Percentiles rank a stretch among this genome's conserved stretches.
Conservation (phyloP, 2,113 vertebrate species). For the Grantiella picta region DNA sequence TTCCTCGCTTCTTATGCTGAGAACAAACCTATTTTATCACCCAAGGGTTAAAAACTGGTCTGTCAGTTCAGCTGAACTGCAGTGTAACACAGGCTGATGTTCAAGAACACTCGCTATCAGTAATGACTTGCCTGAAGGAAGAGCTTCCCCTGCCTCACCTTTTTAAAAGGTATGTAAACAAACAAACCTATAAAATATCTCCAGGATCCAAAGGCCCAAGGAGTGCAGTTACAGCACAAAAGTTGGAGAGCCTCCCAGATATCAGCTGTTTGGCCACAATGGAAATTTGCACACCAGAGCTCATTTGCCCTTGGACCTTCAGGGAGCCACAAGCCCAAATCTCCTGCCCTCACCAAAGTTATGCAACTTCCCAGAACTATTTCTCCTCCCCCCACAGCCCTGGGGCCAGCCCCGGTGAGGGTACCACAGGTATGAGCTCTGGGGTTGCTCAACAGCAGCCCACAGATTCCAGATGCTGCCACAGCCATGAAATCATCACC, state of each 20-base stretch:
- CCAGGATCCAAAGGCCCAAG: not conserved
- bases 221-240: not conserved
- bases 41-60: conserved; percentile 18
- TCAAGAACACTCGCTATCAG: not conserved
- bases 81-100: not conserved
- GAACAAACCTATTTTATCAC: not conserved
- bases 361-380: not conserved
- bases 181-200: conserved; percentile 6
- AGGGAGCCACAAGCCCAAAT: not conserved
- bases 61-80: not conserved
- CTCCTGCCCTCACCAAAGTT: not conserved
- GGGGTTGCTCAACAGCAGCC: not conserved
- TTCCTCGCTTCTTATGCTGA: not conserved
- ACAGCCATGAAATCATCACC: not conserved
- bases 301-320: not conserved
- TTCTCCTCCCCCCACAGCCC: not conserved
- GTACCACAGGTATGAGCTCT: not conserved
- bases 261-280: not conserved
- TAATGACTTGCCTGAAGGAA: conserved; percentile 29
- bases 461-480: not conserved
- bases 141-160: conserved; percentile 6
- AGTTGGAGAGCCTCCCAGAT: not conserved
- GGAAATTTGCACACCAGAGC: not conserved
- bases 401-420: not conserved
- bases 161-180: not conserved